A percentile compares a stretch with the other conserved stretches of the same genome.
phyloP scores from a whole-genome alignment of 2,888 invertebrate genomes.

The Abscondita cerata region DNA sequence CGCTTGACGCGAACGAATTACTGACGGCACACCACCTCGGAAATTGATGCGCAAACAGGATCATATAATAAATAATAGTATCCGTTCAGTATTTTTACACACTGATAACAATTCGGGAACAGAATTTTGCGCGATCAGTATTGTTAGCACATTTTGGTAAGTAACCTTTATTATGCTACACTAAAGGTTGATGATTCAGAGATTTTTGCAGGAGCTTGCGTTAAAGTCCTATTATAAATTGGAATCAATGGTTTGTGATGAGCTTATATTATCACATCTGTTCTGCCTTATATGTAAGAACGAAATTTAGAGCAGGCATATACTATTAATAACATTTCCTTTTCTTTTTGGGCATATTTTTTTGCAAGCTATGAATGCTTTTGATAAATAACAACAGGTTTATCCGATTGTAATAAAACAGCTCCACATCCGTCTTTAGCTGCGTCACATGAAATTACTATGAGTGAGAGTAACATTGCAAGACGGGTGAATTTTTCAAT shows the following conservation, averaged over 20 bases:
- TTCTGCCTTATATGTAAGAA: neutral
- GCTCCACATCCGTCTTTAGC: slow-evolving; percentile 2
- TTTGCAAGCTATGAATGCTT: slow-evolving; percentile 1
- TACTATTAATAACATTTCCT: neutral
- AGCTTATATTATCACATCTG: neutral
- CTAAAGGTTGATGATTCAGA: too few relatives aligned
- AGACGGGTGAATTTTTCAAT: neutral
- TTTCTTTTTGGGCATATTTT: slow-evolving; percentile 10
- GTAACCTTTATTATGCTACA: too few relatives aligned
- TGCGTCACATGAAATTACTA: neutral
- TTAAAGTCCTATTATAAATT: neutral
- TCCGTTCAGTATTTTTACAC: too few relatives aligned
- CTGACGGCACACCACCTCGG: too few relatives aligned
- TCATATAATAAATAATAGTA: too few relatives aligned
- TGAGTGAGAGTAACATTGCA: neutral
- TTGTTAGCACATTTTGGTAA: too few relatives aligned
- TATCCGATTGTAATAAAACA: slow-evolving; percentile 8
- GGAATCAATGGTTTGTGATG: neutral
- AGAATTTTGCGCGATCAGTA: too few relatives aligned
- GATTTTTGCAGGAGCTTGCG: neutral
- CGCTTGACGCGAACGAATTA: too few relatives aligned
- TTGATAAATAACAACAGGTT: neutral
- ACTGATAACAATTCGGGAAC: too few relatives aligned
- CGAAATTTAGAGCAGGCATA: neutral
- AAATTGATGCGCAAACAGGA: too few relatives aligned